These are phyloP conservation scores for Tanypteryx hageni DNA, from an alignment of 2,888 invertebrate genomes.

Conservation along the genomic window DNA sequence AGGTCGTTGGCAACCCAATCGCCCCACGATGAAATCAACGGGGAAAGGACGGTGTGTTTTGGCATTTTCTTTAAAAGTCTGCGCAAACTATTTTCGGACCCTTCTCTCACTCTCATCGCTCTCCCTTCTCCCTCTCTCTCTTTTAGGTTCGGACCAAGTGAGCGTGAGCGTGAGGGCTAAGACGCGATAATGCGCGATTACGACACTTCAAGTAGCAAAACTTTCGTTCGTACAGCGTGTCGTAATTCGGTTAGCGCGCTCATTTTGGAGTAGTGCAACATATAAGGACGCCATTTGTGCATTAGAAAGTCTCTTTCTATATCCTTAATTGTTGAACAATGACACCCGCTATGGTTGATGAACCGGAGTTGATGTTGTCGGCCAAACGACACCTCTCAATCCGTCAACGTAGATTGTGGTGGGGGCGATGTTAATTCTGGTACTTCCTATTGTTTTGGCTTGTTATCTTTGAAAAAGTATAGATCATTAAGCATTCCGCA, in stretches of 20 bases:
- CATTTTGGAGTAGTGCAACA: slow-evolving; percentile 26
- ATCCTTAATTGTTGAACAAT: neutral
- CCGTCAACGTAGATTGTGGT: neutral
- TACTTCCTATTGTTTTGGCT: neutral
- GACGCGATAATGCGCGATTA: slow-evolving; percentile 7
- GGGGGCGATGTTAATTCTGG: neutral
- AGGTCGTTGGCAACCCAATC: too few species aligned
- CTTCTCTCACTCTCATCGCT: neutral
- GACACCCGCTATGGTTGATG: neutral
- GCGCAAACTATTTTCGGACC: neutral
- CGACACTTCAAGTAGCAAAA: slow-evolving; percentile 56
- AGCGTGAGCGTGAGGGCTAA: neutral
- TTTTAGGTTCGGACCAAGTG: neutral
- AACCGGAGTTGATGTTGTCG: neutral
- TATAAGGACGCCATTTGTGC: neutral
- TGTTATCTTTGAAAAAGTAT: neutral
- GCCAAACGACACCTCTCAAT: neutral
- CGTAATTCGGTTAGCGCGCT: slow-evolving; percentile 40
- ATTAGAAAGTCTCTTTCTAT: neutral
- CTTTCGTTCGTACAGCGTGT: slow-evolving; percentile 51
- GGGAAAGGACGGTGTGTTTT: neutral
- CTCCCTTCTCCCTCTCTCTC: neutral
- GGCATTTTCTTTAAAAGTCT: neutral
- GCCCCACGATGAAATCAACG: too few species aligned
- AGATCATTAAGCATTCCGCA: neutral